These are phyloP conservation scores for Gorsachius goisagi DNA, from an alignment of 2,113 vertebrate genomes.

Conservation along the genomic window DNA sequence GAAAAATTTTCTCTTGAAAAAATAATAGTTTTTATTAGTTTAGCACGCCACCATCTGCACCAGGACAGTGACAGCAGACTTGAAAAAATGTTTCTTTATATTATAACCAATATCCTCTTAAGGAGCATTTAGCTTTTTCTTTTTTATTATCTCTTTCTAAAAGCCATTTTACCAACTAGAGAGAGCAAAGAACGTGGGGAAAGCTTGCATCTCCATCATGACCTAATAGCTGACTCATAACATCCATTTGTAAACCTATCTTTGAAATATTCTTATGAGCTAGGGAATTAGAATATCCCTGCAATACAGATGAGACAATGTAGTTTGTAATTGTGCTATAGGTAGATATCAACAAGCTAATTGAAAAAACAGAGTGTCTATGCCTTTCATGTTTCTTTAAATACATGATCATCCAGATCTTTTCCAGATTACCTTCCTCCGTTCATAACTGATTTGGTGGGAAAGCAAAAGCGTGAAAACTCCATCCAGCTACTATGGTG, in stretches of 20 bases:
- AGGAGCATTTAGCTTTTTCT: not conserved
- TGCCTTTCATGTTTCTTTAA: not conserved
- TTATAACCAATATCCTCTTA: not conserved
- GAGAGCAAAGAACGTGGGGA: not conserved
- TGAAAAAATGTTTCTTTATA: not conserved
- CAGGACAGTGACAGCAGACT: not conserved
- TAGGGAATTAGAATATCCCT: not conserved
- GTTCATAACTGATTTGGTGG: not conserved
- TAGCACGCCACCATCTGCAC: not conserved
- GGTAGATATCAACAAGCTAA: not conserved
- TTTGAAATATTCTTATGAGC: not conserved
- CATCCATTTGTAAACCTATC: not conserved
- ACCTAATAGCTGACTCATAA: not conserved
- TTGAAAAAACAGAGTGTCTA: not conserved
- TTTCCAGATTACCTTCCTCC: not conserved
- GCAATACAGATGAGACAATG: not conserved
- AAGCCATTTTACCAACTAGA: not conserved
- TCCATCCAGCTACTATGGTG: not conserved
- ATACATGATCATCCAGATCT: fast-evolving
- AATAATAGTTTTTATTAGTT: not conserved
- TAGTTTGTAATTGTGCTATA: not conserved
- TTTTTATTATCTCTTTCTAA: not conserved
- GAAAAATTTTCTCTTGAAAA: not conserved
- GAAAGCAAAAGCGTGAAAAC: not conserved
- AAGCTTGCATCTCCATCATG: not conserved